These are phyloP conservation scores for Chrosomus eos DNA, from an alignment of 2,797 vertebrate genomes.

Conservation along the genomic window DNA sequence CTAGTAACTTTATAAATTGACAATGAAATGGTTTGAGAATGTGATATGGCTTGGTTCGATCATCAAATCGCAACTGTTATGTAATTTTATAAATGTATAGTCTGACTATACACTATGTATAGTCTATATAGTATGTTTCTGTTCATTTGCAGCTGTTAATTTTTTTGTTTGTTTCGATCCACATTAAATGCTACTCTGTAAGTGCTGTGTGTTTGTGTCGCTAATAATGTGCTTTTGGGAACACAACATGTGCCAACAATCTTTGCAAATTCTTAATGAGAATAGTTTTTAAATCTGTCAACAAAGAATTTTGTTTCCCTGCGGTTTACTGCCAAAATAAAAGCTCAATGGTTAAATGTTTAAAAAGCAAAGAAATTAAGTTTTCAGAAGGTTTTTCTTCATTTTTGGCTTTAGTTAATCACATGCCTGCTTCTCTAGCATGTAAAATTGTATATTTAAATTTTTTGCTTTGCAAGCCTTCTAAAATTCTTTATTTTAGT, in stretches of 20 bases:
- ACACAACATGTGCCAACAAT: neutral
- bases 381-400: neutral
- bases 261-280: neutral
- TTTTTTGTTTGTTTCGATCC: no score
- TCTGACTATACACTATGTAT: no score
- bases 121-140: no score
- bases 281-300: neutral
- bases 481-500: neutral
- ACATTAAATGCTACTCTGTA: neutral
- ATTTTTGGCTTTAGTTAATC: neutral
- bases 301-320: no score
- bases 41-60: no score
- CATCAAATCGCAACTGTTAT: no score
- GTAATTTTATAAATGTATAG: no score
- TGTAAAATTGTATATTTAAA: neutral
- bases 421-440: neutral
- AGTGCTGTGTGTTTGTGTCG: neutral
- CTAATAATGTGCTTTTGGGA: neutral
- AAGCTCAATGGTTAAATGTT: neutral
- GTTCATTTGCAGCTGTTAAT: no score
- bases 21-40: no score
- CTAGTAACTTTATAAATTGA: no score
- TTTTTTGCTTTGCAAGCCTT: neutral
- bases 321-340: neutral
- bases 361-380: neutral